Evolutionary conservation across 1,140 invertebrate genomes (phyloP).

Genomic region (Eriocheir sinensis): DNA sequence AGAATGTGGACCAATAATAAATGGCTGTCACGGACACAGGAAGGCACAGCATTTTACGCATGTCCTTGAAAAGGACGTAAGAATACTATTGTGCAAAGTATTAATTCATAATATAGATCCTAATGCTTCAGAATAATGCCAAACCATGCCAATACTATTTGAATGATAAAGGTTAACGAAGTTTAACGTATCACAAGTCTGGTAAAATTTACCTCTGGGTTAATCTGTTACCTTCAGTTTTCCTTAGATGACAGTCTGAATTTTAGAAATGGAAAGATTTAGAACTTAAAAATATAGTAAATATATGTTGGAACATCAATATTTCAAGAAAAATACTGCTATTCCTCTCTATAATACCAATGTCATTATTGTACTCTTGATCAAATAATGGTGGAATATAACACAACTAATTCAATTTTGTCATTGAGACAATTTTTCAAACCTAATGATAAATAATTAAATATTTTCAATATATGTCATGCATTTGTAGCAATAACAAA

Average conservation of each 20-base stretch:
- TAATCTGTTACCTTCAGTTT: background rate
- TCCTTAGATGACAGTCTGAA: background rate
- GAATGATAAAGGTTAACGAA: background rate
- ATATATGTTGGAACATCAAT: background rate
- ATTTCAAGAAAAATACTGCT: background rate
- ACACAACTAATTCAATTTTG: background rate
- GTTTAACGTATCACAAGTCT: background rate
- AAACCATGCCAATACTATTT: constrained; percentile 30
- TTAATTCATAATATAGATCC: constrained; percentile 30
- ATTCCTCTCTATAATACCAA: background rate
- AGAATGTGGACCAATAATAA: constrained; percentile 50
- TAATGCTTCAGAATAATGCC: constrained; percentile 17
- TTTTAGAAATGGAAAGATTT: too few species aligned
- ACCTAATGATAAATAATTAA: constrained; percentile 1
- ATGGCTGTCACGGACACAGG: constrained; percentile 55
- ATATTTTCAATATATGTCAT: background rate
- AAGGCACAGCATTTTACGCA: constrained; percentile 74
- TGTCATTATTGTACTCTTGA: background rate
- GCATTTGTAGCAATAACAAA: background rate
- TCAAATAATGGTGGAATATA: constrained; percentile 4
- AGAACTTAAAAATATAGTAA: background rate
- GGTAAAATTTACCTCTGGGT: constrained; percentile 9
- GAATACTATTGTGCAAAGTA: constrained; percentile 52
- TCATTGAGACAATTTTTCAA: background rate
- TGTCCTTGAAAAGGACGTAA: constrained; percentile 49